Conservation (phyloP, 1,140 invertebrate genomes). For the Nylanderia fulva region DNA sequence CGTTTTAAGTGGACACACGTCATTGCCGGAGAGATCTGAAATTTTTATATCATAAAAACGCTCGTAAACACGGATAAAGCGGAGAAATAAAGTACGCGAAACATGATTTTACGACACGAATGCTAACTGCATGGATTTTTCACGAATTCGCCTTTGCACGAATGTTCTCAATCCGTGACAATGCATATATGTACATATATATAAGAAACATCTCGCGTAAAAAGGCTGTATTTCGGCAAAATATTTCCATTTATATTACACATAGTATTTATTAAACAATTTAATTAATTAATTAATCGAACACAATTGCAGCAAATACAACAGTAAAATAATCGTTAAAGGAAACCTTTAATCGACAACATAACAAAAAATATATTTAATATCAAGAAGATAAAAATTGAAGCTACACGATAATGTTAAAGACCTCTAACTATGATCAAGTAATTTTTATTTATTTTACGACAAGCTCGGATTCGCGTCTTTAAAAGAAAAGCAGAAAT, state of each 20-base stretch:
- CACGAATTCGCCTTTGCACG: not conserved
- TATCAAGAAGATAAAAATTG: not conserved
- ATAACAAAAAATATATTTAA: not conserved
- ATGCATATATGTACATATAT: not conserved
- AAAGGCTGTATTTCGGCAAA: not conserved
- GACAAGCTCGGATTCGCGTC: not conserved
- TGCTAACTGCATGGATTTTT: conserved; percentile 15
- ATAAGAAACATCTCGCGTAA: not conserved
- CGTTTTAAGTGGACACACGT: conserved; percentile 34
- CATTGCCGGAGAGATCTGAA: not conserved
- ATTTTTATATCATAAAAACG: conserved; percentile 53
- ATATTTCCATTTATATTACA: conserved; percentile 1
- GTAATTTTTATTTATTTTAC: not conserved
- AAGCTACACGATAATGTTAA: not conserved
- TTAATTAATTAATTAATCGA: not conserved
- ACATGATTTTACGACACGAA: not conserved
- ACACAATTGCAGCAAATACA: not conserved
- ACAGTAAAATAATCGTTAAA: not conserved
- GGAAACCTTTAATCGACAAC: not conserved
- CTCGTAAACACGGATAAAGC: conserved; percentile 54
- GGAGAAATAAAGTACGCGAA: not conserved
- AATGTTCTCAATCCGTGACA: not conserved
- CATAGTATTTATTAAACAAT: conserved; percentile 29
- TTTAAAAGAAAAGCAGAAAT: not conserved
- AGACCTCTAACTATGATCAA: not conserved